phyloP scores from a whole-genome alignment of 2,113 vertebrate genomes.

The Mastomys coucha region DNA sequence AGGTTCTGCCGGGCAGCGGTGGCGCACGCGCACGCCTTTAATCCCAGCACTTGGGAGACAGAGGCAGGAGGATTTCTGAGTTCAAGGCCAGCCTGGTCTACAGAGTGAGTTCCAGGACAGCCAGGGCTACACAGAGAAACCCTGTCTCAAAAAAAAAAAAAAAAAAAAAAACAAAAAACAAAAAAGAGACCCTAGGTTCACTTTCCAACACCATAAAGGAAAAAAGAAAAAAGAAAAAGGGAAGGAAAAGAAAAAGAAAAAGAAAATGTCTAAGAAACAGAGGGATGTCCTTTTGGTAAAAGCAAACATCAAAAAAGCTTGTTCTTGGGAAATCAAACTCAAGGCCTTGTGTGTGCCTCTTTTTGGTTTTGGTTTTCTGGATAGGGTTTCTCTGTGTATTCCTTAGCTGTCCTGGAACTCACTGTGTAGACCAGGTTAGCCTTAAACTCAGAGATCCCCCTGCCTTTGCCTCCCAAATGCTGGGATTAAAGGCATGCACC shows the following conservation, averaged over 20 bases:
- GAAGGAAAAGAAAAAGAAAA: too few species aligned
- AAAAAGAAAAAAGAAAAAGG: too few species aligned
- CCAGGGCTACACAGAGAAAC: too few species aligned
- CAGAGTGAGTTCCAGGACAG: too few species aligned
- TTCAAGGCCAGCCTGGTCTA: too few species aligned
- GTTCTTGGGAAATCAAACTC: background rate
- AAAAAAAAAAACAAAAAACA: background rate
- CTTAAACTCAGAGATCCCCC: background rate
- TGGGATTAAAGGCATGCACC: background rate
- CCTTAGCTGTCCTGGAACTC: background rate
- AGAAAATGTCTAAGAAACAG: background rate
- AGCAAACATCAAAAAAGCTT: background rate
- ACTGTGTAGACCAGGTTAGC: background rate
- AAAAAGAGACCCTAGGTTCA: background rate
- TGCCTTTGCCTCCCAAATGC: background rate
- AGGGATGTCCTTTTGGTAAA: background rate
- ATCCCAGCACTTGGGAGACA: too few species aligned
- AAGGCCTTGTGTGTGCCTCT: background rate
- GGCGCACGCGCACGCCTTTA: too few species aligned
- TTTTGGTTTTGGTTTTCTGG: background rate
- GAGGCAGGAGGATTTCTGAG: too few species aligned
- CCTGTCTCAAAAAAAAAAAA: too few species aligned
- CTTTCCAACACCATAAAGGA: background rate
- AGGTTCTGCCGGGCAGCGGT: too few species aligned
- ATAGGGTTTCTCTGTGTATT: background rate